Percentiles rank a stretch among this genome's conserved stretches.
phyloP scores from a whole-genome alignment of 2,888 invertebrate genomes.

The Nebria salina region DNA sequence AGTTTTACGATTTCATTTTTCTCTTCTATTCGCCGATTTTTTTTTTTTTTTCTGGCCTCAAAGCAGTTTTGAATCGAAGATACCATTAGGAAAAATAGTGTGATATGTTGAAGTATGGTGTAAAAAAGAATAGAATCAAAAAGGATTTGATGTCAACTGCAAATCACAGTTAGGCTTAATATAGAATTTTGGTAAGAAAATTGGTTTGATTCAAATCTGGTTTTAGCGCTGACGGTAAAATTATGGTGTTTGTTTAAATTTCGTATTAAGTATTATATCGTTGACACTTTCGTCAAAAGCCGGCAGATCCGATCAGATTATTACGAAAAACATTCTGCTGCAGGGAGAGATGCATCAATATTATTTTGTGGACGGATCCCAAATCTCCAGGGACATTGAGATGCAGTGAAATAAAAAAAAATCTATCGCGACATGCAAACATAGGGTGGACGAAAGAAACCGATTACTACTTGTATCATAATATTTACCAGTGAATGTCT shows the following conservation, averaged over 20 bases:
- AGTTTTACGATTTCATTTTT: background rate
- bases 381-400: slow-evolving; percentile 32
- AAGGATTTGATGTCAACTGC: too few relatives aligned
- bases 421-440: slow-evolving; percentile 39
- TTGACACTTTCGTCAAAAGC: slow-evolving; percentile 18
- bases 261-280: slow-evolving; percentile 24
- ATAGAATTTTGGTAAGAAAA: too few relatives aligned
- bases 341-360: slow-evolving; percentile 19
- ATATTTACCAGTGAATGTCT: slow-evolving; percentile 27
- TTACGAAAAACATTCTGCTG: slow-evolving; percentile 10
- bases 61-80: background rate
- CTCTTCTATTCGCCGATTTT: background rate
- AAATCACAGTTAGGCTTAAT: too few relatives aligned
- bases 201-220: too few relatives aligned
- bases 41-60: too few relatives aligned
- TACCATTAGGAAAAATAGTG: background rate
- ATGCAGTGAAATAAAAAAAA: slow-evolving; percentile 37
- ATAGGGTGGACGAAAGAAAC: slow-evolving; percentile 22
- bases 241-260: too few relatives aligned
- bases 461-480: slow-evolving; percentile 38
- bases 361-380: slow-evolving; percentile 28
- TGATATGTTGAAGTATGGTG: background rate
- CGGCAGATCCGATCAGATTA: slow-evolving; percentile 21
- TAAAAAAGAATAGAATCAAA: background rate
- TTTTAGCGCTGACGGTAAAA: too few relatives aligned